phyloP scores from a whole-genome alignment of 2,113 vertebrate genomes.

The Semnopithecus entellus region DNA sequence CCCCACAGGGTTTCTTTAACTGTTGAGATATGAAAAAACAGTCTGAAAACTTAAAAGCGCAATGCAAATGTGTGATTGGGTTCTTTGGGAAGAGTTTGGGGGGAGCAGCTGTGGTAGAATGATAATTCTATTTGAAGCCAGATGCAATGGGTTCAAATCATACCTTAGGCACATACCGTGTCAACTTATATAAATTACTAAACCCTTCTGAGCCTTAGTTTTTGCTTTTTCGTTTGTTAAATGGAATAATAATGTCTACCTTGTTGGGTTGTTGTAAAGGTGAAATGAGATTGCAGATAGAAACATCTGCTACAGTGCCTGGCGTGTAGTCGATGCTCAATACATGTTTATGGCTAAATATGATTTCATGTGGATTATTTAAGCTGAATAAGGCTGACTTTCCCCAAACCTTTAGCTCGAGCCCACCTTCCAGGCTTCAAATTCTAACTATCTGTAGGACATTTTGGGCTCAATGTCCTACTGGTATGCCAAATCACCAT shows the following conservation, averaged over 20 bases:
- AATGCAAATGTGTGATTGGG: neutral
- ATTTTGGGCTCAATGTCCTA: neutral
- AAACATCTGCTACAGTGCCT: neutral
- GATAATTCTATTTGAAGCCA: neutral
- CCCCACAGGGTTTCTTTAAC: neutral
- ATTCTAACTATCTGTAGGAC: neutral
- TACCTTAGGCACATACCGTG: neutral
- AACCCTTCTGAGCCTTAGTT: neutral
- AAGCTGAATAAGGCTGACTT: neutral
- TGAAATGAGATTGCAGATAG: neutral
- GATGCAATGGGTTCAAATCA: neutral
- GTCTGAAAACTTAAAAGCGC: neutral
- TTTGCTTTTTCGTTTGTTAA: neutral
- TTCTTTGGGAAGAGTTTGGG: neutral
- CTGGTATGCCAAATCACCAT: neutral
- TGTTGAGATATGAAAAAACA: neutral
- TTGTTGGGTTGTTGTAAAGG: neutral
- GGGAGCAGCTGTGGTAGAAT: neutral
- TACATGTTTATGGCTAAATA: neutral
- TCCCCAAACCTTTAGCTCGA: neutral
- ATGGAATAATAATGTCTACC: neutral
- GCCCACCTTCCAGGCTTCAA: neutral
- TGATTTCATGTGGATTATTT: neutral
- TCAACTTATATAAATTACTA: neutral
- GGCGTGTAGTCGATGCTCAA: neutral